These are phyloP conservation scores for Dromas ardeola DNA, from an alignment of 2,113 vertebrate genomes.

Conservation along the genomic window DNA sequence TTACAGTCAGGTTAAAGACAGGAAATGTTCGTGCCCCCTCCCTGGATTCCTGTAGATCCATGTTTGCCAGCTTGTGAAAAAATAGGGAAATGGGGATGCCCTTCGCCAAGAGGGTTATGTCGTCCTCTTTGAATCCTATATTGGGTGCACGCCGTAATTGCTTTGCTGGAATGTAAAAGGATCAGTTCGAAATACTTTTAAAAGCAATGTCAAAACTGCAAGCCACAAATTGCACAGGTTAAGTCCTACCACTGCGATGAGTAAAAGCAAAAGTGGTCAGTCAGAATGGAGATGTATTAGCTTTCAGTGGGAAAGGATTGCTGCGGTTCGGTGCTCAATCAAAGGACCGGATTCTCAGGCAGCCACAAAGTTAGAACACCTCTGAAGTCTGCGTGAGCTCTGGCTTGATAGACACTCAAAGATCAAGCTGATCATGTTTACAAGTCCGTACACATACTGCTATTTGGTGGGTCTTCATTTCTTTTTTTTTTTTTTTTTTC, in stretches of 20 bases:
- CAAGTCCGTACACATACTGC: neutral
- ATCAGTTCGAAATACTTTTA: neutral
- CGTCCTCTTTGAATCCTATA: neutral
- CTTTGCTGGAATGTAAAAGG: neutral
- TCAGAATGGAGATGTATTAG: neutral
- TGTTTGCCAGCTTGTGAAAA: neutral
- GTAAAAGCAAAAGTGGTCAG: neutral
- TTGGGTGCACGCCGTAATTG: accelerated
- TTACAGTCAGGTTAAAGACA: neutral
- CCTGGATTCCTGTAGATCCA: neutral
- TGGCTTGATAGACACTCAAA: neutral
- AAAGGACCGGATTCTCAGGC: neutral
- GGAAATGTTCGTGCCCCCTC: neutral
- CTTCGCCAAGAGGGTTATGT: neutral
- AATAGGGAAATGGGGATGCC: neutral
- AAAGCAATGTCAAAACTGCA: neutral
- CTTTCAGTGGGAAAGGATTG: neutral
- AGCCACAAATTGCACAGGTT: neutral
- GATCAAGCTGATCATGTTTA: neutral
- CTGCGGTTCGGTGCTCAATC: neutral
- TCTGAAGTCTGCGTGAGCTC: neutral
- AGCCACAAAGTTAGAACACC: neutral
- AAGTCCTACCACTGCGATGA: neutral
- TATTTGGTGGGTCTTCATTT: neutral
- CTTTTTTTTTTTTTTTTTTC: neutral